Conservation (phyloP, 2,888 invertebrate genomes). For the Polia nebulosa region DNA sequence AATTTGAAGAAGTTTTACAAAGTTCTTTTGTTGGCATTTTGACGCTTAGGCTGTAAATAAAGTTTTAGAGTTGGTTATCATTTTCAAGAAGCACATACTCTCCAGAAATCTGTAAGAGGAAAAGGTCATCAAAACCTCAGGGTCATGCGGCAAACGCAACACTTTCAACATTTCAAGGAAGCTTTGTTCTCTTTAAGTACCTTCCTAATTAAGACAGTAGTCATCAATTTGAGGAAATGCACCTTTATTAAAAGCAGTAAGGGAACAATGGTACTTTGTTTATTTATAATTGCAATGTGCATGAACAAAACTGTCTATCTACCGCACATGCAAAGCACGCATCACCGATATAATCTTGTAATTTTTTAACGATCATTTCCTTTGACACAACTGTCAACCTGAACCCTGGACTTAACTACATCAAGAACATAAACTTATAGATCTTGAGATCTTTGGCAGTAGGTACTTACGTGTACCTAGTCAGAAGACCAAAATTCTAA, state of each 20-base stretch:
- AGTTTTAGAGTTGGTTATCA: too few species aligned
- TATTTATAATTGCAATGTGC: conserved; percentile 22
- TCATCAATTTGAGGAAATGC: conserved; percentile 25
- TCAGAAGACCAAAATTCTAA: too few species aligned
- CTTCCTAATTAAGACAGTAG: conserved; percentile 17
- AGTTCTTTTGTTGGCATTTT: conserved; percentile 7
- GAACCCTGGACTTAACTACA: neutral
- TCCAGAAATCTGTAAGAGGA: neutral
- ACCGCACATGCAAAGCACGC: conserved; percentile 33
- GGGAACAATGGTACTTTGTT: conserved; percentile 38
- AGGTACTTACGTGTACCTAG: too few species aligned
- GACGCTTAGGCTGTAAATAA: too few species aligned
- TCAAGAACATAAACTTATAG: neutral
- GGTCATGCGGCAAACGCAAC: neutral
- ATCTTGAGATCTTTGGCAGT: neutral
- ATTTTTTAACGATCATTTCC: conserved; percentile 31
- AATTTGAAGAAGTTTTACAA: conserved; percentile 1
- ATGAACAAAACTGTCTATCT: conserved; percentile 31
- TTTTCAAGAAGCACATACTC: too few species aligned
- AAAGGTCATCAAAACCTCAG: neutral
- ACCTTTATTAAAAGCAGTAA: conserved; percentile 26
- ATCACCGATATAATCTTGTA: conserved; percentile 25
- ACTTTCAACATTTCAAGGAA: neutral
- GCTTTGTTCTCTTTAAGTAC: conserved; percentile 5
- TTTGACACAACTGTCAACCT: conserved; percentile 6